Conservation (phyloP, 2,113 vertebrate genomes). For the Ursus arctos region DNA sequence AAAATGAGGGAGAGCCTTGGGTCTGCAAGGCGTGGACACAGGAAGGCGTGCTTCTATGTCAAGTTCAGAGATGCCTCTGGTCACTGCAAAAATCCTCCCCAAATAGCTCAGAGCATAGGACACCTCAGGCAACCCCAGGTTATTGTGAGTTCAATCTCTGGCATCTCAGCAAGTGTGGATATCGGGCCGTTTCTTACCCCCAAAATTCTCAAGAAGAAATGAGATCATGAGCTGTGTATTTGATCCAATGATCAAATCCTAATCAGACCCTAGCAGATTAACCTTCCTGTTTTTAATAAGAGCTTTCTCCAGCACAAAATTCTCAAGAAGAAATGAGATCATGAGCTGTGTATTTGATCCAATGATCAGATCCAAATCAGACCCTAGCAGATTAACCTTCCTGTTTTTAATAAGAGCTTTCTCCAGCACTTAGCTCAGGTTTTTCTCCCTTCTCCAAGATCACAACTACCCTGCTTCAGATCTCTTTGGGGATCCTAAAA, state of each 20-base stretch:
- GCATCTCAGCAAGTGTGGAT: neutral
- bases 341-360: neutral
- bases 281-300: conserved; percentile 6
- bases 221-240: neutral
- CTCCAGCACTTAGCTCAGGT: neutral
- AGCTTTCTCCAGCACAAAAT: neutral
- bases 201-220: neutral
- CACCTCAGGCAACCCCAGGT: neutral
- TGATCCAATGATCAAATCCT: neutral
- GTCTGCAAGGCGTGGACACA: neutral
- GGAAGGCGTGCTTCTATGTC: neutral
- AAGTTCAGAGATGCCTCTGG: neutral
- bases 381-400: neutral
- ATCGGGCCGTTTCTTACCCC: neutral
- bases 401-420: conserved; percentile 17
- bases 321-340: neutral
- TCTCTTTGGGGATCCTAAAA: conserved; percentile 4
- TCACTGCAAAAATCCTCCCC: neutral
- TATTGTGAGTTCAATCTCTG: neutral
- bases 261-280: neutral
- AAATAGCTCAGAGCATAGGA: neutral
- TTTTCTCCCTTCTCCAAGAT: neutral
- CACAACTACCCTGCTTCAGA: neutral
- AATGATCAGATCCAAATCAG: neutral
- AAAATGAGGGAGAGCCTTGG: neutral